Evolutionary conservation across 2,888 invertebrate genomes (phyloP).

Genomic region (Brachyptera risi): DNA sequence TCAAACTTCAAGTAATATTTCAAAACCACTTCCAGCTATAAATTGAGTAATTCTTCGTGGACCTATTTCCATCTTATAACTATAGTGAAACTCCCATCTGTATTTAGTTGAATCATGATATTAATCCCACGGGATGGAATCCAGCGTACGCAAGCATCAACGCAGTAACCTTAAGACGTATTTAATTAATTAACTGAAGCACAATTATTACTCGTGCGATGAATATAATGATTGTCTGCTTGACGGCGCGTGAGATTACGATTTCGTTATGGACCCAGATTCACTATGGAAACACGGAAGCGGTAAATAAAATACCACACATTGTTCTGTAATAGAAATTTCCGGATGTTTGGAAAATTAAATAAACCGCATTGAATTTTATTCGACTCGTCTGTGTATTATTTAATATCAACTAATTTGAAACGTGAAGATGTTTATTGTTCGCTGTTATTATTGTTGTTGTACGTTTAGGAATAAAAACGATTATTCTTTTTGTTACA

Average conservation of each 20-base stretch:
- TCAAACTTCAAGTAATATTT: too few relatives aligned
- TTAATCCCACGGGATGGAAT: too few relatives aligned
- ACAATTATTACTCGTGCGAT: too few relatives aligned
- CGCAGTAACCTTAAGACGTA: background rate
- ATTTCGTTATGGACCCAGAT: background rate
- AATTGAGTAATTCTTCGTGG: too few relatives aligned
- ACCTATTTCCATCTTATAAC: too few relatives aligned
- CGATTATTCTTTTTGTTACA: background rate
- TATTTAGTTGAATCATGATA: too few relatives aligned
- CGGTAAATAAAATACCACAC: background rate
- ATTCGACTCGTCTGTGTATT: constrained; percentile 4
- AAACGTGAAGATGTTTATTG: constrained; percentile 12
- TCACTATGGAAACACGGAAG: constrained; percentile 3
- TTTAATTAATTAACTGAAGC: background rate
- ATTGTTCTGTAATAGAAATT: constrained; percentile 3
- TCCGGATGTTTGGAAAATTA: background rate
- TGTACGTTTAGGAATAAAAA: background rate
- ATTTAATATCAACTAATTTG: constrained; percentile 9
- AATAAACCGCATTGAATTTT: constrained; percentile 9
- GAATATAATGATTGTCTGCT: constrained; percentile 18
- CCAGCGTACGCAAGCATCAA: too few relatives aligned
- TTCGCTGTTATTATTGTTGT: background rate
- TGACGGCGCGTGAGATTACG: constrained; percentile 1
- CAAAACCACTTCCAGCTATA: too few relatives aligned
- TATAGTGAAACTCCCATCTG: too few relatives aligned